Base-by-base conservation (phyloP, 2,888 invertebrate genomes). In the Drosophila dives region DNA sequence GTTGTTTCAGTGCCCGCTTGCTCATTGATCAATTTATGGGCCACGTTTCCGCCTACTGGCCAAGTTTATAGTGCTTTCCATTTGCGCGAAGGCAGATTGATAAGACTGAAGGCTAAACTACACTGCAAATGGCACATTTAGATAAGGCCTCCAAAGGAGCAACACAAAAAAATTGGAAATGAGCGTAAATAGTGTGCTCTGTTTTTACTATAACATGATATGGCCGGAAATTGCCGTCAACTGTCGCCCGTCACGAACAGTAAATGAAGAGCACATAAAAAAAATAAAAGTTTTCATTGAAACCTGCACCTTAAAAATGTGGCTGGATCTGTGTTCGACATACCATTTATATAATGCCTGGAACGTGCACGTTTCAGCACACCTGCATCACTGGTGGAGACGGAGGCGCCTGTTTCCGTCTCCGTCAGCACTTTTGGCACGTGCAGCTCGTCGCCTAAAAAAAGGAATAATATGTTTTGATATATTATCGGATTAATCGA, bases 331-430 rank as follows among this genome's bases (percentile, higher is more conserved):
- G 5, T 33, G 20, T 26, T 55, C 20, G 29, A 53, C 91, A 87
- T 91, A 93, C 93, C 93, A 81, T 92, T 93, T 74, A 93, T 90
- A 88, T 93, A 93, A 83, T 93, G 93, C 78, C 92, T 89, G 79
- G 93, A 91, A 68, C 92, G 92, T 60, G 88, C 79, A 61, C 92
- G 91, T 81, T 92, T 93, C 45, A 92, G 68, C 49, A 83, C 86
- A 64, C 89, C 91, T 68, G 83, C 89, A 78, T 91, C 91, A n/a
- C 38, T 55, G 29, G 91, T 86, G 64, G 92, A 91, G 64, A 91
- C 79, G 26, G 91, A 86, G 71, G 86, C 86, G 54, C 85, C 91
- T 36, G 86, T 89, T 76, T 93, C 93, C 64, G 92, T 89, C 70
- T 93, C 93, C 61, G 90, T 91, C 85, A 92, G 77, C 73, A 90